Conservation (phyloP, 37 sponge, comb jelly and placozoan species). For the Diacarnus erythraeanus region DNA sequence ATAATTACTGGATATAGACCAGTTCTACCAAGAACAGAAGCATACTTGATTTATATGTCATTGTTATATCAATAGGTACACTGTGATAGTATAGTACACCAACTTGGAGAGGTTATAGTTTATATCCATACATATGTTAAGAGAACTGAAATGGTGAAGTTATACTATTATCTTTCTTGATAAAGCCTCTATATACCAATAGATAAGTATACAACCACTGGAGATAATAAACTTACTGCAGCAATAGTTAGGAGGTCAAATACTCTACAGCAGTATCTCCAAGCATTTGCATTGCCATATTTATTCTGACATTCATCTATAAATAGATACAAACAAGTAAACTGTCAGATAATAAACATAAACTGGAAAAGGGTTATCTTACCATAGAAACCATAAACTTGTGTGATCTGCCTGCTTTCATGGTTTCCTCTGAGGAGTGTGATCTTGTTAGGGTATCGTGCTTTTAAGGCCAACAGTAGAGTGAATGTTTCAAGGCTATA, state of each 20-base stretch:
- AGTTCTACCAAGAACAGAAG: no score
- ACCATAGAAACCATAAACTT: slow-evolving; percentile 99
- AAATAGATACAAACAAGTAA: neutral
- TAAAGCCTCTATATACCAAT: no score
- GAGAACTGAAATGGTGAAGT: no score
- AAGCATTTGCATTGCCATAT: slow-evolving; percentile 99
- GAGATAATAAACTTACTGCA: slow-evolving; percentile 86
- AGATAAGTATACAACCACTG: no score
- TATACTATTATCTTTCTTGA: no score
- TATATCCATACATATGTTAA: no score
- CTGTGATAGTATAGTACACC: no score
- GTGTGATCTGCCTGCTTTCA: slow-evolving; percentile 97
- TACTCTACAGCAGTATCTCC: slow-evolving; percentile 94
- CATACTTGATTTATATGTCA: no score
- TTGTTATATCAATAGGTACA: no score
- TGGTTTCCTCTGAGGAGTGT: slow-evolving; percentile 96
- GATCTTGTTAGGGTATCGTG: slow-evolving; percentile 87
- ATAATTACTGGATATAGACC: no score
- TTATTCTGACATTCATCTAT: slow-evolving; percentile 98
- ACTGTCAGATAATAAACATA: neutral
- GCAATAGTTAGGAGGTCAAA: slow-evolving; percentile 98
- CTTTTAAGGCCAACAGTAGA: slow-evolving; percentile 87
- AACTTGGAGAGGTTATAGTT: no score
- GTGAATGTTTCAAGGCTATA: slow-evolving; percentile 98
- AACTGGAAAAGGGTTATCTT: slow-evolving; percentile 10